A percentile compares a stretch with the other conserved stretches of the same genome.
Conservation (phyloP, 2,888 invertebrate species). For the Tineola bisselliella region DNA sequence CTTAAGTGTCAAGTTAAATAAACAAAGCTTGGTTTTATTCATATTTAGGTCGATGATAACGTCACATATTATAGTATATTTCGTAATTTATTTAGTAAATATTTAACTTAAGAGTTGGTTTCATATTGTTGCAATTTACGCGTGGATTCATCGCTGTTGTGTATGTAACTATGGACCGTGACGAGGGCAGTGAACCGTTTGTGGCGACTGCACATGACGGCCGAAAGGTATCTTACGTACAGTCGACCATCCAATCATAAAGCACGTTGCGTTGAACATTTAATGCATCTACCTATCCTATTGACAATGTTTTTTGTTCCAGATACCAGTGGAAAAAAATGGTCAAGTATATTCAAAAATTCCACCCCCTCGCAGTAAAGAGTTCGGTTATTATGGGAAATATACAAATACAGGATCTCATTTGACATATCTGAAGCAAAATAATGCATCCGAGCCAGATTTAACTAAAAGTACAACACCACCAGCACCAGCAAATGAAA, state of each 20-base stretch:
- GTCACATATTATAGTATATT: too few relatives aligned
- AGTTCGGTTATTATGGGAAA: neutral
- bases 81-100: too few relatives aligned
- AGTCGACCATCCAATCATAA: neutral
- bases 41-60: too few relatives aligned
- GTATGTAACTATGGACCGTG: neutral
- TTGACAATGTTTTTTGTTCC: conserved; percentile 19
- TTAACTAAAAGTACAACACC: conserved; percentile 27
- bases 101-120: too few relatives aligned
- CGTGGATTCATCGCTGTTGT: neutral
- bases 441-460: conserved; percentile 19
- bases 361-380: neutral
- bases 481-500: conserved; percentile 32
- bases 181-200: conserved; percentile 9
- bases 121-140: neutral
- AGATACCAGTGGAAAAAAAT: conserved; percentile 60
- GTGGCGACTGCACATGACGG: conserved; percentile 11
- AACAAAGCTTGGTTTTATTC: too few relatives aligned
- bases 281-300: neutral
- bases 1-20: too few relatives aligned
- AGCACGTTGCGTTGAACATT: neutral
- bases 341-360: conserved; percentile 27
- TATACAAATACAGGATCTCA: conserved; percentile 20
- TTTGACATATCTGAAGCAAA: neutral
- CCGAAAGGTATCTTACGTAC: neutral